These are phyloP conservation scores for Henricia sp. DNA, from an alignment of 53 echinoderm and acorn worm species.

Conservation along the genomic window DNA sequence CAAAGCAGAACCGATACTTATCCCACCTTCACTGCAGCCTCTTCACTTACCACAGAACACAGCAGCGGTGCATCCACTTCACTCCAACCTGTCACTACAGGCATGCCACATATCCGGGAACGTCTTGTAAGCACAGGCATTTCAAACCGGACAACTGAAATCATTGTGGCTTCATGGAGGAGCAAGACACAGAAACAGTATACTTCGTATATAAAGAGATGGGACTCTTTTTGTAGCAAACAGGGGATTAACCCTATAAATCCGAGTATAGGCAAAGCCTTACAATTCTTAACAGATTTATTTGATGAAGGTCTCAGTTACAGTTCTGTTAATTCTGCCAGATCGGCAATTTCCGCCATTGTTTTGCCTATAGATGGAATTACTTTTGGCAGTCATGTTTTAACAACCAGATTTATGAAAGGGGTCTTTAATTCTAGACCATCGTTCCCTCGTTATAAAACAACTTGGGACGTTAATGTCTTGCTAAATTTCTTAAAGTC, in stretches of 20 bases:
- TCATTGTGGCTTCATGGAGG: conserved; percentile 5
- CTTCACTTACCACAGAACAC: conserved; percentile 1
- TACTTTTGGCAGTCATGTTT: background rate
- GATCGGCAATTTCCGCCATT: conserved; percentile 11
- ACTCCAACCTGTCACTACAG: background rate
- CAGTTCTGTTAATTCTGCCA: background rate
- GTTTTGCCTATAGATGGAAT: background rate
- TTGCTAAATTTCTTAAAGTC: background rate
- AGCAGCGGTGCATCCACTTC: background rate
- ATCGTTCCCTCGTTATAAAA: background rate
- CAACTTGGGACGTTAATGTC: conserved; percentile 7
- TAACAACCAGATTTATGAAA: conserved; percentile 3
- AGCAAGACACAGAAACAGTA: conserved; percentile 9
- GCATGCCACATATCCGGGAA: conserved; percentile 28
- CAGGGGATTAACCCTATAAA: background rate
- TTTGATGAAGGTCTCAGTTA: conserved; percentile 19
- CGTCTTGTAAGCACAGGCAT: background rate
- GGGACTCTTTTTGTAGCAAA: background rate
- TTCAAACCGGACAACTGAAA: background rate
- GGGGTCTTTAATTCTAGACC: background rate
- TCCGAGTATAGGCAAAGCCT: background rate
- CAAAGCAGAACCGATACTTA: background rate
- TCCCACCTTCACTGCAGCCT: background rate
- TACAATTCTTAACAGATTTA: conserved; percentile 2
- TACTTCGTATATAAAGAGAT: background rate